Percentiles rank a stretch among this genome's conserved stretches.
Conservation (phyloP, 2,797 vertebrate genomes). For the Chaenodraco wilsoni region DNA sequence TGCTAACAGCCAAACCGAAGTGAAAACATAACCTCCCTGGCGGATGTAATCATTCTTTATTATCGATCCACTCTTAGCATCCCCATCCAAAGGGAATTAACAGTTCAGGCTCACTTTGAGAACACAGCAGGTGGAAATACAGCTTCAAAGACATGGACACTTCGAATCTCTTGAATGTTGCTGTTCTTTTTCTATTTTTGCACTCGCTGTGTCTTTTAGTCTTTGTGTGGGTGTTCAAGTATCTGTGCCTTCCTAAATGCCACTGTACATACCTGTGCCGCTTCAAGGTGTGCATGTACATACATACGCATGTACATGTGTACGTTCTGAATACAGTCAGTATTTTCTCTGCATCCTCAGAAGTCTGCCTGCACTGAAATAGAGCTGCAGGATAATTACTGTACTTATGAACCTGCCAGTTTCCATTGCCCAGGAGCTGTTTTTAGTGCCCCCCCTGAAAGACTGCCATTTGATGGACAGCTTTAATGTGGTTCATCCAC, state of each 20-base stretch:
- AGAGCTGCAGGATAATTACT: constrained; percentile 67
- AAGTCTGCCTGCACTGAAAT: constrained; percentile 41
- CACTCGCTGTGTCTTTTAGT: constrained; percentile 25
- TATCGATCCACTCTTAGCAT: not conserved
- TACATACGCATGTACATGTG: not conserved
- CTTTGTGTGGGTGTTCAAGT: constrained; percentile 39
- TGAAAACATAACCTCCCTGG: no score
- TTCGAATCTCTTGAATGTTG: constrained; percentile 16
- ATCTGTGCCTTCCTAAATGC: constrained; percentile 39
- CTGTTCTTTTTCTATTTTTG: constrained; percentile 37
- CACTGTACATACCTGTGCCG: constrained; percentile 21
- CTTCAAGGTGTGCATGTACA: constrained; percentile 12
- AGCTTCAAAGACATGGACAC: constrained; percentile 3
- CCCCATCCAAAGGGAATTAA: not conserved
- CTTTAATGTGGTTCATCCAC: constrained; percentile 55
- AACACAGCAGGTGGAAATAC: constrained; percentile 18
- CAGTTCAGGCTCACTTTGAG: constrained; percentile 9
- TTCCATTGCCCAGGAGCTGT: constrained; percentile 48
- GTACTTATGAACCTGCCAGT: constrained; percentile 69
- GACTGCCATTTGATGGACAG: constrained; percentile 57
- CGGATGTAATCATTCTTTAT: not conserved
- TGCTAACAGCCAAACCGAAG: no score
- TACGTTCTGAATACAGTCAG: constrained; percentile 10
- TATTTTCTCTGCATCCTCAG: constrained; percentile 32
- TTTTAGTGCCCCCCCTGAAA: constrained; percentile 63